A percentile compares a stretch with the other conserved stretches of the same genome.
phyloP scores from a whole-genome alignment of 1,140 invertebrate genomes.

The Acromyrmex echinatior region DNA sequence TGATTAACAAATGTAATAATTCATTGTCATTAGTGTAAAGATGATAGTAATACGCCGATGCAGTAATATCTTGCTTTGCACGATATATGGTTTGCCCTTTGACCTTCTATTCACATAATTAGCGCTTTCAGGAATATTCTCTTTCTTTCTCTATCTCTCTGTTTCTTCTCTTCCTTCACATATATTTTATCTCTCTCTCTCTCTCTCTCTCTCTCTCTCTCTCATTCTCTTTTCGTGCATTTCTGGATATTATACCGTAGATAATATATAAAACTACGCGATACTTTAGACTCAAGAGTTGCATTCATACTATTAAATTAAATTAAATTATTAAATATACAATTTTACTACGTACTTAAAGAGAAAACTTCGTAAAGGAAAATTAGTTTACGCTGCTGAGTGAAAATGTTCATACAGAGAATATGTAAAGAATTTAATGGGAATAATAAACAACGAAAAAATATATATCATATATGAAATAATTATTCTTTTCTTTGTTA shows the following conservation, averaged over 20 bases:
- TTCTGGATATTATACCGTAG: not conserved
- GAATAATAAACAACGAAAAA: constrained; percentile 5
- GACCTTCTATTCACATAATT: constrained; percentile 57
- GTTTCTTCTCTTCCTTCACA: not conserved
- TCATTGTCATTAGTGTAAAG: constrained; percentile 21
- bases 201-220: not conserved
- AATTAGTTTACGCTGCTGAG: not conserved
- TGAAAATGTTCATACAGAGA: not conserved
- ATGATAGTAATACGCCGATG: constrained; percentile 6
- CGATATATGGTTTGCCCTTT: constrained; percentile 30
- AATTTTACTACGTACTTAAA: not conserved
- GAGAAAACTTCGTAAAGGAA: not conserved
- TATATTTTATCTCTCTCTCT: not conserved
- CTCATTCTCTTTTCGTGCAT: not conserved
- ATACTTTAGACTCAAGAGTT: not conserved
- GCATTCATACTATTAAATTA: no score
- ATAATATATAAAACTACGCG: constrained; percentile 18
- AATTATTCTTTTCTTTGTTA: not conserved
- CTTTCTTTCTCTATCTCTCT: constrained; percentile 21
- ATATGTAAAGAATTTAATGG: not conserved
- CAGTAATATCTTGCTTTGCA: not conserved
- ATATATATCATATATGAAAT: not conserved
- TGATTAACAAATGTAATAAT: constrained; percentile 36
- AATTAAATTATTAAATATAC: constrained; percentile 12
- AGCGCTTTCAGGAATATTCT: constrained; percentile 45